These are phyloP conservation scores for Lymantria dispar DNA, from an alignment of 2,888 invertebrate species.

Conservation along the genomic window DNA sequence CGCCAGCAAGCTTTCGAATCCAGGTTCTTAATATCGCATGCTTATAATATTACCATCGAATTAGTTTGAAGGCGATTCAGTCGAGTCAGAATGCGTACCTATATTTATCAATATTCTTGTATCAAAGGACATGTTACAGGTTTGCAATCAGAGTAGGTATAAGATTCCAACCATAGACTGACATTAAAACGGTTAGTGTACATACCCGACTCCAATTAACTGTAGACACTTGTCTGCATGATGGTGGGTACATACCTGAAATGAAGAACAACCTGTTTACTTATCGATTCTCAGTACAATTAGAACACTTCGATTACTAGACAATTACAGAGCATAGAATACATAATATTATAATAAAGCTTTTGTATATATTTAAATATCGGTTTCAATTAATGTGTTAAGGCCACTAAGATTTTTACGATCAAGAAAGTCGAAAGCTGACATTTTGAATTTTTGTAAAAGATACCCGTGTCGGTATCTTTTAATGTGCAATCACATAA, in stretches of 20 bases:
- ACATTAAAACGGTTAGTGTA: slow-evolving; percentile 36
- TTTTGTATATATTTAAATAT: slow-evolving; percentile 8
- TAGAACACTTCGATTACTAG: slow-evolving; percentile 38
- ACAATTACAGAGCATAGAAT: slow-evolving; percentile 27
- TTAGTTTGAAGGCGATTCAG: too few species aligned
- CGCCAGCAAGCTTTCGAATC: too few species aligned
- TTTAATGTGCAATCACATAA: slow-evolving; percentile 42
- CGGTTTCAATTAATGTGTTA: slow-evolving; percentile 16
- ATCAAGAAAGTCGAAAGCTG: slow-evolving; percentile 18
- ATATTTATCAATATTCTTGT: slow-evolving; percentile 27
- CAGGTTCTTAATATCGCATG: too few species aligned
- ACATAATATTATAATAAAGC: slow-evolving; percentile 10
- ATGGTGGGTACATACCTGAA: slow-evolving; percentile 55
- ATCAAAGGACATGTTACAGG: slow-evolving; percentile 27
- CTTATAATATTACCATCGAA: too few species aligned
- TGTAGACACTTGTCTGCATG: slow-evolving; percentile 22
- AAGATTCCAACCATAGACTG: slow-evolving; percentile 14
- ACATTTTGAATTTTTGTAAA: slow-evolving; percentile 28
- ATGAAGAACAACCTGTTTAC: slow-evolving; percentile 46
- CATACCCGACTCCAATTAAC: slow-evolving; percentile 38
- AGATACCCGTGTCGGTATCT: slow-evolving; percentile 22
- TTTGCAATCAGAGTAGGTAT: slow-evolving; percentile 35
- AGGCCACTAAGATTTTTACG: slow-evolving; percentile 20
- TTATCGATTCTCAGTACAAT: slow-evolving; percentile 47
- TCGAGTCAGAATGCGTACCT: background rate